Base-by-base conservation (phyloP, 2,113 vertebrate genomes). In the Vanacampus margaritifer region DNA sequence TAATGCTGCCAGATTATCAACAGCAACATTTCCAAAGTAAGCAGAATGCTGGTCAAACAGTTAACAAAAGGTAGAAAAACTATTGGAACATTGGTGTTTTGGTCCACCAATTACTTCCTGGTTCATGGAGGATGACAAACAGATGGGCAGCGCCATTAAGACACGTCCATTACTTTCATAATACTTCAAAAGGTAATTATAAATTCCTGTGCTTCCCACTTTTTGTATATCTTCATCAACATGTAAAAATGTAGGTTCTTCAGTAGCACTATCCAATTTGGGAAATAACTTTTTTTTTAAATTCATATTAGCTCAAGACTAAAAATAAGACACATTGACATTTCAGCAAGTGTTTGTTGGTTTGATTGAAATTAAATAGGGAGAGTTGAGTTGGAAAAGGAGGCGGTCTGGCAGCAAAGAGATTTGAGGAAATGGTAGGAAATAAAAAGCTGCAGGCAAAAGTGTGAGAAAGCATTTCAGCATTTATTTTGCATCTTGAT, bases 271-370 rank as follows among this genome's bases (percentile, higher is more conserved):
- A 46, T 46, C 16, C 16, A 19, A 46, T 19, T 16, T 46, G 43
- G 16, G 43, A 17, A 46, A 46, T 4, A 45, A 43, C 41, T 13
- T 37, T 43, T 43, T 13, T 14, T 43, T 45, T 17, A n/a, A n/a
- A 45, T 45, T 17, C 16, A 45, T 45, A 16, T 16, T 16, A 45
- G 16, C 16, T 70, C 68, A 75, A 6, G 50, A 67, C 32, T 19
- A 54, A 43, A 68, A 62, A 43, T 43, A 76, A 74, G 56, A 50
- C 64, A 48, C 78, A 63, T 54, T 58, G 71, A 75, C 77, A 74
- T 82, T 75, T 79, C 50, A 59, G 70, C 78, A 85, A 81, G 76
- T 81, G 81, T 43, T 82, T 70, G 84, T 84, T 82, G 4, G 3
- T 57, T 57, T 82, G 81, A 74, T 73, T 75, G 26, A 63, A 71